Evolutionary conservation across 2,888 invertebrate species (phyloP), one percentile per base, ranked within the genome.

Genomic region (Caenorhabditis sp.): DNA sequence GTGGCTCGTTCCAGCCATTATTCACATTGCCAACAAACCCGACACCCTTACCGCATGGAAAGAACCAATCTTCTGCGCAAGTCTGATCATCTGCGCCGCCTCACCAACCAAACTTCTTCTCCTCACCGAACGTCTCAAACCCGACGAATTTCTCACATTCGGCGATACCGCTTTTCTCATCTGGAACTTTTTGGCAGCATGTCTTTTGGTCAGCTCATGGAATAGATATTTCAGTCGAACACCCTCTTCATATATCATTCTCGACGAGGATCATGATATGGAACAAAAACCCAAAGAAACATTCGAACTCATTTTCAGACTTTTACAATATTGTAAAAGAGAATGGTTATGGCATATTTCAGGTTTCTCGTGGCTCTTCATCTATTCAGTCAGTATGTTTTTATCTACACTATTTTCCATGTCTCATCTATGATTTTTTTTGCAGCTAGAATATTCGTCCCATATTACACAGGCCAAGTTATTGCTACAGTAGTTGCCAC

Each of bases 401-500:
- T 14, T 21, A 19, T 53, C 36, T 24, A 10, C n/a, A n/a, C n/a
- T n/a, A n/a, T n/a, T n/a, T n/a, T n/a, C n/a, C n/a, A n/a, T n/a
- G n/a, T n/a, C n/a, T n/a, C n/a, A n/a, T n/a, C n/a, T n/a, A n/a
- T 21, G 12, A 3, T 10, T 31, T n/a, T 72, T 84, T 58, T n/a
- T n/a, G n/a, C 65, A 86, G 88, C 88, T 43, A 84, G 88, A 61
- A 88, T 89, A 58, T 87, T 87, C 77, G 84, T 83, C 23, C 87
- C 87, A 8, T 86, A 81, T 67, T 86, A 83, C 69, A 87, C 87
- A 14, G 87, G 88, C 19, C 83, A 86, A 81, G 89, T 89, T 36
- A 88, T 89, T 21, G 88, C 89, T 58, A 87, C 88, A 24, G 89
- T 89, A 24, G 89, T 88, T 2, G 79, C 77, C 53, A 87, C 87